Evolutionary conservation across 2,888 invertebrate genomes (phyloP).

Genomic region (Fragum whitleyi): DNA sequence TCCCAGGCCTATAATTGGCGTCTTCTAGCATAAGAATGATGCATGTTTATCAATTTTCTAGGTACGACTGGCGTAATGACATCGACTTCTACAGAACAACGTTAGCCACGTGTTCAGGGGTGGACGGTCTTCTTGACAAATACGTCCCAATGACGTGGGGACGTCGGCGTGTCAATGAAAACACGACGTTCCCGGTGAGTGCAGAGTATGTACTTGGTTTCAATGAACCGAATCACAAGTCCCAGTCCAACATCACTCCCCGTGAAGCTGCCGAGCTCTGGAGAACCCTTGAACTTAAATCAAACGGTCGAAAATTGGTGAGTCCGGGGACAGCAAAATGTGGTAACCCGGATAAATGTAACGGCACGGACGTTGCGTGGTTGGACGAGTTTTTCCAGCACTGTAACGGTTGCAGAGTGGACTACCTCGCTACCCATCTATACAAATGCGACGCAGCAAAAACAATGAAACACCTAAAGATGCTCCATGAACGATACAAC

Average conservation of each 20-base stretch:
- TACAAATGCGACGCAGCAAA: slow-evolving; percentile 24
- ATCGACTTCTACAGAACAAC: background rate
- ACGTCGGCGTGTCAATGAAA: slow-evolving; percentile 17
- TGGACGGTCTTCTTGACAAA: slow-evolving; percentile 16
- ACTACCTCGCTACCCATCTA: slow-evolving; percentile 70
- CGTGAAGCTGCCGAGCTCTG: slow-evolving; percentile 65
- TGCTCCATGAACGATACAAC: slow-evolving; percentile 37
- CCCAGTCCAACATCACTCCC: slow-evolving; percentile 66
- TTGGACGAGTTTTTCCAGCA: slow-evolving; percentile 66
- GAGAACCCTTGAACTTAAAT: slow-evolving; percentile 64
- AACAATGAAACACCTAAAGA: slow-evolving; percentile 11
- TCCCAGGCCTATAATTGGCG: too few species aligned
- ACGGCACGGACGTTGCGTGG: slow-evolving; percentile 57
- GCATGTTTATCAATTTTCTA: background rate
- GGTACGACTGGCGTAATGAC: slow-evolving; percentile 5
- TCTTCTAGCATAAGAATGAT: too few species aligned
- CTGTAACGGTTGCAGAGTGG: slow-evolving; percentile 67
- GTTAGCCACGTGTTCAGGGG: background rate
- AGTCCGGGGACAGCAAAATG: slow-evolving; percentile 30
- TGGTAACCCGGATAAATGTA: slow-evolving; percentile 32
- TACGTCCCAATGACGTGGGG: slow-evolving; percentile 71
- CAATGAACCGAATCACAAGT: slow-evolving; percentile 70
- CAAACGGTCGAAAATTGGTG: slow-evolving; percentile 27
- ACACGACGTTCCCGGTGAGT: slow-evolving; percentile 29
- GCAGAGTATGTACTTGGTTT: slow-evolving; percentile 65